A percentile compares a stretch with the other conserved stretches of the same genome.
phyloP scores from a whole-genome alignment of 2,797 vertebrate genomes.

The Austrolebias charrua region DNA sequence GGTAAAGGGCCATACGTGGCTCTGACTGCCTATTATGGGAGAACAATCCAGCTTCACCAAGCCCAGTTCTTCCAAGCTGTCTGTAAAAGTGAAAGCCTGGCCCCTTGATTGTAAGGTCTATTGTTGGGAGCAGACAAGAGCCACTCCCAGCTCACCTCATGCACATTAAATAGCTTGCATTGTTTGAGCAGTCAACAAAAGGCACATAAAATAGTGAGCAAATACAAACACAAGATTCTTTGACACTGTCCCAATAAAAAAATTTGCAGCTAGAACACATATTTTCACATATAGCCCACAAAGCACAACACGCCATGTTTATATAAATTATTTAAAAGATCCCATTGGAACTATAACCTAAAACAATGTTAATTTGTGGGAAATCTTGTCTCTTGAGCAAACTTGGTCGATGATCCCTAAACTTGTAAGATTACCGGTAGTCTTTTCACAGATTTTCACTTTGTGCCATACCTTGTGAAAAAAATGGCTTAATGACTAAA shows the following conservation, averaged over 20 bases:
- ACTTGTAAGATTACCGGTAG: no score
- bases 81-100: constrained; percentile 56
- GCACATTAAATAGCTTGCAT: constrained; percentile 53
- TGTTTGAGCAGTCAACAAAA: constrained; percentile 53
- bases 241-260: no score
- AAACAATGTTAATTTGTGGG: no score
- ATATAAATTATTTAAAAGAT: no score
- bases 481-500: constrained; percentile 23
- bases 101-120: constrained; percentile 59
- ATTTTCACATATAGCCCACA: no score
- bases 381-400: no score
- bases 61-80: constrained; percentile 31
- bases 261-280: no score
- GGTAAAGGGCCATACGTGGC: constrained; percentile 42
- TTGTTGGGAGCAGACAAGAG: constrained; percentile 64
- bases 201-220: constrained; percentile 11
- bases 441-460: no score
- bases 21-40: constrained; percentile 48
- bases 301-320: no score
- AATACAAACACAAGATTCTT: not conserved
- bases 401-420: no score
- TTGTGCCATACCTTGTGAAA: no score
- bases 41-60: constrained; percentile 53
- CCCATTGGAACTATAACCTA: no score
- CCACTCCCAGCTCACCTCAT: constrained; percentile 59